phyloP scores from a whole-genome alignment of 2,113 vertebrate species.

The Aptenodytes forsteri region DNA sequence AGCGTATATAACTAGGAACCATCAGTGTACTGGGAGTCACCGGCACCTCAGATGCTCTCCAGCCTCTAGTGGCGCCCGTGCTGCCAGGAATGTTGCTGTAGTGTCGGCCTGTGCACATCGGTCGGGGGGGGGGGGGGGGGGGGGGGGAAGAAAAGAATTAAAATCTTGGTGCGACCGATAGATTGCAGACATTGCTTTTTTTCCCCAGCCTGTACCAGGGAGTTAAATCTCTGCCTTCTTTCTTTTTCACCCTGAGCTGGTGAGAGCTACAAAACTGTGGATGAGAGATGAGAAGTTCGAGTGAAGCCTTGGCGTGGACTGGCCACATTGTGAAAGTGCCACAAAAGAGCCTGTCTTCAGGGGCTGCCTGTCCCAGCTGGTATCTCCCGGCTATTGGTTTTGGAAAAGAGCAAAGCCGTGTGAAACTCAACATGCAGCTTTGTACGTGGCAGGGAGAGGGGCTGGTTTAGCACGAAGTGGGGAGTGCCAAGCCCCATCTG shows the following conservation, averaged over 20 bases:
- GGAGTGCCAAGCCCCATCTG: not conserved
- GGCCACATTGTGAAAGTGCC: not conserved
- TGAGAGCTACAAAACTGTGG: not conserved
- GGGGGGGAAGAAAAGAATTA: too few species aligned
- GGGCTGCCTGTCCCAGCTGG: not conserved
- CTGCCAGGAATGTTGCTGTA: rapidly evolving
- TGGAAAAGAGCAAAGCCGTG: not conserved
- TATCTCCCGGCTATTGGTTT: not conserved
- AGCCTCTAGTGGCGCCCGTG: not conserved
- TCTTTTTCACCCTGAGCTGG: not conserved
- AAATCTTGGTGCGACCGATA: constrained; percentile 40
- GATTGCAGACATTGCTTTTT: constrained; percentile 34
- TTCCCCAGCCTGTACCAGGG: not conserved
- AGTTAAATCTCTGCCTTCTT: constrained; percentile 38
- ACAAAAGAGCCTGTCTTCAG: not conserved
- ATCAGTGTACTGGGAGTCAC: not conserved
- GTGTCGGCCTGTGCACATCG: too few species aligned
- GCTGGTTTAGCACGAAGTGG: not conserved
- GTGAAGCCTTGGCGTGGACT: not conserved
- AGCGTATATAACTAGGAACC: not conserved
- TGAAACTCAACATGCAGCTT: rapidly evolving
- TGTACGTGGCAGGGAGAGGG: not conserved
- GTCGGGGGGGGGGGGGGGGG: too few species aligned
- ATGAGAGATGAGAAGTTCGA: not conserved
- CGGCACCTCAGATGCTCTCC: not conserved